These are phyloP conservation scores for Turritopsis rubra DNA, from an alignment of 30 jellyfish, hydroid and myxozoan genomes.

Conservation along the genomic window DNA sequence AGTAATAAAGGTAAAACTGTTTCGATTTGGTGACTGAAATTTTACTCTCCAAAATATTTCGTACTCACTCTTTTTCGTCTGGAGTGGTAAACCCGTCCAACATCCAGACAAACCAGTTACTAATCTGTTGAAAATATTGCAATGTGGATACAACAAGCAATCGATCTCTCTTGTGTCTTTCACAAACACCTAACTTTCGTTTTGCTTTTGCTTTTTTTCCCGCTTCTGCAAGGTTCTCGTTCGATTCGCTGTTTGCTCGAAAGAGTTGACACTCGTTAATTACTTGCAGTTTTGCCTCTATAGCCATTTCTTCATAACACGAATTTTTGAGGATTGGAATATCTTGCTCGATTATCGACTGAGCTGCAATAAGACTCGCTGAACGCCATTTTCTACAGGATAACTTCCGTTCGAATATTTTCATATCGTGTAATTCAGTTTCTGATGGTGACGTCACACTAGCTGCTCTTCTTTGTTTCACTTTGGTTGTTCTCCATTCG, in stretches of 20 bases:
- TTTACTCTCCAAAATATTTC: no score
- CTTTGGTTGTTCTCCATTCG: neutral
- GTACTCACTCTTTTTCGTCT: neutral
- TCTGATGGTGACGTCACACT: constrained; percentile 8
- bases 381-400: constrained; percentile 14
- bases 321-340: constrained; percentile 2
- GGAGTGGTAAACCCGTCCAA: neutral
- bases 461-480: constrained; percentile 8
- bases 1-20: no score
- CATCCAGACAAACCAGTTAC: constrained; percentile 15
- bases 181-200: constrained; percentile 7
- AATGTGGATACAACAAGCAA: neutral
- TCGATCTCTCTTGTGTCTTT: neutral
- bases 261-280: constrained; percentile 1
- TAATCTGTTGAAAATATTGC: neutral
- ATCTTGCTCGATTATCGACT: constrained; percentile 14
- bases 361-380: constrained; percentile 11
- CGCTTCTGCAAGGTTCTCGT: no score
- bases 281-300: constrained; percentile 2
- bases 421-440: neutral
- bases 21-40: no score
- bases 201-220: neutral
- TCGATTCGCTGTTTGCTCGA: neutral
- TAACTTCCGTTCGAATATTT: neutral
- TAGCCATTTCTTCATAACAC: neutral